Percentiles rank a stretch among this genome's conserved stretches.
Conservation (phyloP, 2,797 vertebrate species). For the Sternotherus odoratus region DNA sequence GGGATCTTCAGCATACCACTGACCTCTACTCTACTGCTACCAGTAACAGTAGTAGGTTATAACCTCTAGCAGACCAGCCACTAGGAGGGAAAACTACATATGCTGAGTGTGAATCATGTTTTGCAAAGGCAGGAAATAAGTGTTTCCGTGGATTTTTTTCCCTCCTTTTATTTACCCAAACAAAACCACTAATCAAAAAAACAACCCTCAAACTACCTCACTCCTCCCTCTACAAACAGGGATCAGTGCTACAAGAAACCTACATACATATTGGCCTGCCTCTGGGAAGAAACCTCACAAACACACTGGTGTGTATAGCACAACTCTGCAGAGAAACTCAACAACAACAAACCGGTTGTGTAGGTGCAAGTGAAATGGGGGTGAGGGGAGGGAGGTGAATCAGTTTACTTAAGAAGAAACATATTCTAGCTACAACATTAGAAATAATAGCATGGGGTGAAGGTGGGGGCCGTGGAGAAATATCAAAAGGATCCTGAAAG, state of each 20-base stretch:
- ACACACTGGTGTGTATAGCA: fast-evolving
- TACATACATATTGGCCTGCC: neutral
- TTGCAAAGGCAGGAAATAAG: neutral
- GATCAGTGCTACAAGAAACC: neutral
- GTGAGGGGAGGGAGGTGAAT: neutral
- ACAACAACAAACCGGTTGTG: neutral
- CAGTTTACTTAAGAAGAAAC: fast-evolving
- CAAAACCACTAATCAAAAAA: neutral
- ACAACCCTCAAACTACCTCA: neutral
- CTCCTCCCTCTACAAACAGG: neutral
- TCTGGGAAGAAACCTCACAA: neutral
- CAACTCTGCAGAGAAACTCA: neutral
- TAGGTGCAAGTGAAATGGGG: neutral
- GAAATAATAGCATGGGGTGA: neutral
- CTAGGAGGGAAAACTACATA: neutral
- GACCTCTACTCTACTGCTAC: neutral
- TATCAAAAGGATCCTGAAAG: neutral
- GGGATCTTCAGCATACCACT: neutral
- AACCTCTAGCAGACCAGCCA: neutral
- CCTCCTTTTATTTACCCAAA: neutral
- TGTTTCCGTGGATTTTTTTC: neutral
- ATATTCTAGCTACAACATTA: neutral
- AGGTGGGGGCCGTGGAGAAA: neutral
- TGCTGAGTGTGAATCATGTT: neutral
- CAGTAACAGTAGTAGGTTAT: neutral